A percentile compares a stretch with the other conserved stretches of the same genome.
Conservation (phyloP, 2,888 invertebrate genomes). For the Acrobasis suavella region DNA sequence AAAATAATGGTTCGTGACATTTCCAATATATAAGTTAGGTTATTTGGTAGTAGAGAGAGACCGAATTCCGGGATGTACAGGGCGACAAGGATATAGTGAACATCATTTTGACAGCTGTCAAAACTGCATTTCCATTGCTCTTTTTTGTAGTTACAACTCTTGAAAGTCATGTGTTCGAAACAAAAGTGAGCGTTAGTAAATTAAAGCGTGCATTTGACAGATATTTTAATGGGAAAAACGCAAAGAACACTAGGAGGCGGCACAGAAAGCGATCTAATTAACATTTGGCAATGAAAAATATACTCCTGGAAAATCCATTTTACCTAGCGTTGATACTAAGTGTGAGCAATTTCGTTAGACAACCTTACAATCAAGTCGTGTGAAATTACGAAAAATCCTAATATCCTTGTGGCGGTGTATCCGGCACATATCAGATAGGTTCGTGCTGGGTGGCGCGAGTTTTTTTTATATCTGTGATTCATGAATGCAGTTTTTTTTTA, state of each 20-base stretch:
- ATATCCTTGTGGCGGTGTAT: conserved; percentile 20
- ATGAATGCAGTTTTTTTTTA: conserved; percentile 60
- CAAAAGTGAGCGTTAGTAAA: too few relatives aligned
- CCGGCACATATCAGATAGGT: conserved; percentile 69
- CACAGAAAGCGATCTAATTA: too few relatives aligned
- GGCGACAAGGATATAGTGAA: conserved; percentile 5
- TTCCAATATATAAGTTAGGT: conserved; percentile 68
- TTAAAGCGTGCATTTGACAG: too few relatives aligned
- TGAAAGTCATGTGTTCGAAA: background rate
- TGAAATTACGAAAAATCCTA: background rate
- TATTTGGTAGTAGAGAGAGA: conserved; percentile 40
- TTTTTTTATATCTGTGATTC: conserved; percentile 72
- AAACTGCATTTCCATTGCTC: background rate
- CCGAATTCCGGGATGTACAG: conserved; percentile 42
- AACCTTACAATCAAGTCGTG: too few relatives aligned
- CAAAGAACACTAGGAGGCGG: too few relatives aligned
- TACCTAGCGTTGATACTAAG: too few relatives aligned
- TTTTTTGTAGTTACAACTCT: background rate
- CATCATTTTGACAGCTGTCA: conserved; percentile 1
- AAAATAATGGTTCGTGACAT: conserved; percentile 77
- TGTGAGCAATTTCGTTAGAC: too few relatives aligned
- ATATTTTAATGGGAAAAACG: too few relatives aligned
- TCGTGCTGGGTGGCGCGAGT: conserved; percentile 53
- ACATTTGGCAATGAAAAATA: too few relatives aligned
- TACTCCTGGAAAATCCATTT: too few relatives aligned